phyloP scores from a whole-genome alignment of 2,113 vertebrate species.

The Crotalus viridis region DNA sequence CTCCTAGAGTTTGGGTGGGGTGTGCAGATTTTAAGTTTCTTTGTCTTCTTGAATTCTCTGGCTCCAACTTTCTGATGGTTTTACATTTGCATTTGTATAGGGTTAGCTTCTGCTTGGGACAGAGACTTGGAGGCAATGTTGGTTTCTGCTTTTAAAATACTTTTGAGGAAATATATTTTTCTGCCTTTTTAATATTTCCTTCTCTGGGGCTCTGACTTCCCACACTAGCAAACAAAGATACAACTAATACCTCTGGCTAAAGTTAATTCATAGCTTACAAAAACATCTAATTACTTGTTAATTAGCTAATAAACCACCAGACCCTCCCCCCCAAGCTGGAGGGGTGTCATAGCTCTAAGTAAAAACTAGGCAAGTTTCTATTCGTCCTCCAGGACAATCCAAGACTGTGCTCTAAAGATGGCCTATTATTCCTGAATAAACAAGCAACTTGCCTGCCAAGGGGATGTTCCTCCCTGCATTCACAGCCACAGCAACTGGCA shows the following conservation, averaged over 20 bases:
- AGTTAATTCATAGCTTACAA: neutral
- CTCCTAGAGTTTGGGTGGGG: too few relatives aligned
- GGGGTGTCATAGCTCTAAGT: neutral
- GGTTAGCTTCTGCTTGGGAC: too few relatives aligned
- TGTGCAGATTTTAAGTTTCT: too few relatives aligned
- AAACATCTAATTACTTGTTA: neutral
- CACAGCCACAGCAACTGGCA: slow-evolving; percentile 47
- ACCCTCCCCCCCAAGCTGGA: neutral
- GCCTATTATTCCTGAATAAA: neutral
- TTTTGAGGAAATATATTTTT: too few relatives aligned
- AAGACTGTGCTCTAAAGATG: slow-evolving; percentile 30
- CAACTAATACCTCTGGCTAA: neutral
- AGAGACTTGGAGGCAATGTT: too few relatives aligned
- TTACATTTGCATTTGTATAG: too few relatives aligned
- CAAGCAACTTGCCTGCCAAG: slow-evolving; percentile 61
- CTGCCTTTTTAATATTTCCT: too few relatives aligned
- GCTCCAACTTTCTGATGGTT: too few relatives aligned
- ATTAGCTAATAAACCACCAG: neutral
- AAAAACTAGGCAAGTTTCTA: neutral
- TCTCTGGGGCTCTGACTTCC: too few relatives aligned
- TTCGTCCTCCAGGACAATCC: neutral
- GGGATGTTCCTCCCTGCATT: slow-evolving; percentile 34
- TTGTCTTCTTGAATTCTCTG: too few relatives aligned
- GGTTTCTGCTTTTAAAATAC: too few relatives aligned
- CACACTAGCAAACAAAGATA: neutral